Percentiles rank a stretch among this genome's conserved stretches.
Conservation (phyloP, 2,888 invertebrate species). For the Conops quadrifasciatus region DNA sequence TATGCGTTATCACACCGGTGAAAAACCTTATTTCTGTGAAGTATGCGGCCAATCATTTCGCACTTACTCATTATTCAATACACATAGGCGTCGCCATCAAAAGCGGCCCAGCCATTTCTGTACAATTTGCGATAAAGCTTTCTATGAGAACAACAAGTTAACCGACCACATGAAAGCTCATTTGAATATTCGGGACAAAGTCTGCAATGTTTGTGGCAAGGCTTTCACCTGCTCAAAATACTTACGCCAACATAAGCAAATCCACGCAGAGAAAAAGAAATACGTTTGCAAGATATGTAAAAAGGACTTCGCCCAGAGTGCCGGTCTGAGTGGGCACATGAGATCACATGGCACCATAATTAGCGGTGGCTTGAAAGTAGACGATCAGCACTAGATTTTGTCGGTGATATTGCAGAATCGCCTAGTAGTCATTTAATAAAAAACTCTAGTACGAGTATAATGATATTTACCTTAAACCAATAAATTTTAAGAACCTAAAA, state of each 20-base stretch:
- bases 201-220: constrained; percentile 52
- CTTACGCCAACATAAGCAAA: constrained; percentile 48
- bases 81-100: constrained; percentile 53
- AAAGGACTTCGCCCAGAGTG: constrained; percentile 47
- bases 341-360: constrained; percentile 47
- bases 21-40: constrained; percentile 54
- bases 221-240: constrained; percentile 49
- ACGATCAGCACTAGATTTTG: constrained; percentile 18
- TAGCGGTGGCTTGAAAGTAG: constrained; percentile 28
- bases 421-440: background rate
- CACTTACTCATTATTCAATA: constrained; percentile 52
- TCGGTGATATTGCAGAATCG: background rate
- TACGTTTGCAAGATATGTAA: constrained; percentile 46
- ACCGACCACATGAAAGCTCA: constrained; percentile 57
- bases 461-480: background rate
- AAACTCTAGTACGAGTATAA: background rate
- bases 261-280: constrained; percentile 44
- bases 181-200: constrained; percentile 53
- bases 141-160: constrained; percentile 56
- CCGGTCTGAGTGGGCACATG: constrained; percentile 45
- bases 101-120: constrained; percentile 48
- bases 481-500: background rate
- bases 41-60: constrained; percentile 54
- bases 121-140: constrained; percentile 53
- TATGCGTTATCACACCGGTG: constrained; percentile 55